Conservation (phyloP, 2,797 vertebrate genomes). For the Acipenser oxyrinchus region DNA sequence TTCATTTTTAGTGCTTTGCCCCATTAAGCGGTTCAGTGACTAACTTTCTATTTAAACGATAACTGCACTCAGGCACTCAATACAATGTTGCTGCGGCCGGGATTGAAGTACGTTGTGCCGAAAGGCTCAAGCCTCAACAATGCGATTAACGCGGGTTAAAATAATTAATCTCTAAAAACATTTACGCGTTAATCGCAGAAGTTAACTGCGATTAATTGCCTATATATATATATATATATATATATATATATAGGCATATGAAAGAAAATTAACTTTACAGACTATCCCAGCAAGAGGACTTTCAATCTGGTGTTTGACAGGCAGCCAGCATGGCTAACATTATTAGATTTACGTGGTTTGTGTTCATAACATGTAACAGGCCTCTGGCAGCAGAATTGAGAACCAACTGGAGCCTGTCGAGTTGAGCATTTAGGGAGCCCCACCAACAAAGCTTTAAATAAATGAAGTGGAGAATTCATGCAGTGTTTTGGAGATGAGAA, state of each 20-base stretch:
- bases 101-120: no score
- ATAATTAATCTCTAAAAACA: no score
- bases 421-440: background rate
- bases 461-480: background rate
- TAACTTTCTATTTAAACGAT: no score
- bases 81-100: no score
- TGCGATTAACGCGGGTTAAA: no score
- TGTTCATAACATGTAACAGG: constrained; percentile 2
- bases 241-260: background rate
- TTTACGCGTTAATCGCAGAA: no score
- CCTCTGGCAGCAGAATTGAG: background rate
- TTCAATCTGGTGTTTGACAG: background rate
- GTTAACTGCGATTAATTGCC: no score
- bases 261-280: background rate
- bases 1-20: no score
- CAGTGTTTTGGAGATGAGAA: background rate
- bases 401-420: background rate
- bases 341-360: background rate
- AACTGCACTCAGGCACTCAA: no score
- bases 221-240: no score
- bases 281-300: background rate
- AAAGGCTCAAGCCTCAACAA: no score
- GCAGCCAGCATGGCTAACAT: background rate
- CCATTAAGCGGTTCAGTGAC: no score
- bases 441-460: background rate